Percentiles rank a stretch among this genome's conserved stretches.
phyloP scores from a whole-genome alignment of 2,797 vertebrate genomes.

The Eulemur rubriventer region DNA sequence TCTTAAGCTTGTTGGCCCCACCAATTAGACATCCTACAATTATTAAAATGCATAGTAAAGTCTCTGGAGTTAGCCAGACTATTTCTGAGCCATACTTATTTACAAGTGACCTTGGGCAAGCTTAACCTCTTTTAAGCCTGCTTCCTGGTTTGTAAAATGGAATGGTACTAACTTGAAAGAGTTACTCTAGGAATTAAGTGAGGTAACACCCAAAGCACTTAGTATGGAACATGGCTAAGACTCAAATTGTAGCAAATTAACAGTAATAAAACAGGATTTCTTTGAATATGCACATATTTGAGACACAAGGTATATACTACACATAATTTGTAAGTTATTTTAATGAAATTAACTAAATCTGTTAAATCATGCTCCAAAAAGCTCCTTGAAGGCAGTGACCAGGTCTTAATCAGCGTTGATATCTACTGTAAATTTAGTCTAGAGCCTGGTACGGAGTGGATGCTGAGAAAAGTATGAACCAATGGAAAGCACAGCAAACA shows the following conservation, averaged over 20 bases:
- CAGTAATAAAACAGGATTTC: not conserved
- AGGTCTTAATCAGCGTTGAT: not conserved
- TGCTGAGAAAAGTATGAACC: not conserved
- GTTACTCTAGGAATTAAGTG: not conserved
- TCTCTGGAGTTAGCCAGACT: not conserved
- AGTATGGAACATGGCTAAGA: not conserved
- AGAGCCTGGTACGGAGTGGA: not conserved
- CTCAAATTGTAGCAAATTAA: not conserved
- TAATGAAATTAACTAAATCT: conserved; percentile 7
- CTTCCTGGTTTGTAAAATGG: not conserved
- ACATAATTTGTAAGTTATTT: not conserved
- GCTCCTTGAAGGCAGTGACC: not conserved
- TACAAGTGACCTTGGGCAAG: not conserved
- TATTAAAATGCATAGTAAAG: not conserved
- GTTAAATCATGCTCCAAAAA: not conserved
- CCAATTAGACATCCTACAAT: not conserved
- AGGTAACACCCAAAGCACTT: not conserved
- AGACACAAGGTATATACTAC: not conserved
- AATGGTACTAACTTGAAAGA: not conserved
- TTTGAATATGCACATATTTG: not conserved
- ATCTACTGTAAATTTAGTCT: not conserved
- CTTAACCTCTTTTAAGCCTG: not conserved
- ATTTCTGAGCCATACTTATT: not conserved
- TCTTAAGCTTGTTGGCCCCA: not conserved
- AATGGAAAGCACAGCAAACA: not conserved